Base-by-base conservation (phyloP, 2,113 vertebrate species). In the Picathartes gymnocephalus region DNA sequence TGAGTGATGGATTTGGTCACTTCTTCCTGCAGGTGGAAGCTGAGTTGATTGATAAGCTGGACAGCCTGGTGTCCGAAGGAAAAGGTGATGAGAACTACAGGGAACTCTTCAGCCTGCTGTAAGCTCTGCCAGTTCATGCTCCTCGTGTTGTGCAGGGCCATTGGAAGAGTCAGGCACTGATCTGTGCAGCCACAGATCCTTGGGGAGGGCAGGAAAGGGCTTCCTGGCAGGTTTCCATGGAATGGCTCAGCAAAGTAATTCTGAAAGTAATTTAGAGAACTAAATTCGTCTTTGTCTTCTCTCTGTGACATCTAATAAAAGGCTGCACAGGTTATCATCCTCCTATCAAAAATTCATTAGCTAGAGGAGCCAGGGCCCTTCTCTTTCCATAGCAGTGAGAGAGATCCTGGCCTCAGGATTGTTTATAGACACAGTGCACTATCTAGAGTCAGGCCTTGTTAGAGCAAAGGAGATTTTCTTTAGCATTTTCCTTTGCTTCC, bases 51-150 rank as follows among this genome's bases (percentile, higher is more conserved):
- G 99, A 99, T 96, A 99, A 99, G 87, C 98, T 99, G 98, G 99
- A 99, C 98, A 99, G 99, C 97, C 98, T 99, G 98, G 99, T 99
- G 78, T 99, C 99, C 0, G 99, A 99, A 94, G 99, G 99, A 81
- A 99, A 98, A 98, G 99, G 99, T n/a, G 99, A 99, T 72, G 99
- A 99, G 97, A 99, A 99, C 97, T 99, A 99, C 98, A 96, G 99
- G 92, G 99, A 99, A 86, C 99, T 99, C 97, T 99, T 99, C 98
- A 98, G 98, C 95, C 98, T 99, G 86, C 98, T 99, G 99, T 99
- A 98, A 99, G 99, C 95, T 77, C 16, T 78, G 73, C 88, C 40
- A 31, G 19, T 73, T 95, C 33, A 42, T 90, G 62, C 72, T 91
- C 51, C 60, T 81, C 15, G 13, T 39, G 33, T 83, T 44, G 45